phyloP scores from a whole-genome alignment of 1,140 invertebrate genomes.

The Eupeodes corollae region DNA sequence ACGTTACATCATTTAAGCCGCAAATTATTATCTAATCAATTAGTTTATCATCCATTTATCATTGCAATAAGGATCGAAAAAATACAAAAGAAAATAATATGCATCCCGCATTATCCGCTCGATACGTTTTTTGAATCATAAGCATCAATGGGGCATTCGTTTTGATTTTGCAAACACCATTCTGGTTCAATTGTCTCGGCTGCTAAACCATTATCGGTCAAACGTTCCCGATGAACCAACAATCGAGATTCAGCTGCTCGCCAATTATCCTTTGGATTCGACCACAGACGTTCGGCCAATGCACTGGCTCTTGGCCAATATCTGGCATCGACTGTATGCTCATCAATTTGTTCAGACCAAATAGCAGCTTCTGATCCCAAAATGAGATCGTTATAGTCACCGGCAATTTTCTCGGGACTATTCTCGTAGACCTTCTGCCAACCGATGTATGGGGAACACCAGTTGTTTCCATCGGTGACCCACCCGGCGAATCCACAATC shows the following conservation, averaged over 20 bases:
- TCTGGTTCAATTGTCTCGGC: constrained; percentile 63
- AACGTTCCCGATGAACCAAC: constrained; percentile 54
- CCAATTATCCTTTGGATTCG: constrained; percentile 51
- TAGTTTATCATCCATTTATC: background rate
- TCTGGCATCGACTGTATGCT: constrained; percentile 49
- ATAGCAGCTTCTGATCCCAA: constrained; percentile 65
- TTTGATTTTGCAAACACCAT: constrained; percentile 72
- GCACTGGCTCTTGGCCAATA: constrained; percentile 71
- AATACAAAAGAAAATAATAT: background rate
- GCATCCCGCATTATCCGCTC: too few species aligned
- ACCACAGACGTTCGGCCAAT: constrained; percentile 69
- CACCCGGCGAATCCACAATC: constrained; percentile 66
- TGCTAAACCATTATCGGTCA: constrained; percentile 52
- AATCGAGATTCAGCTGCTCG: constrained; percentile 54
- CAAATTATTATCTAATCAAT: background rate
- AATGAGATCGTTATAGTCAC: constrained; percentile 42
- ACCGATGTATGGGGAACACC: constrained; percentile 78
- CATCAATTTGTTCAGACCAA: constrained; percentile 71
- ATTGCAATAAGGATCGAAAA: background rate
- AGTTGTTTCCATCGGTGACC: constrained; percentile 59
- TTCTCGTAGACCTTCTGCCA: constrained; percentile 81
- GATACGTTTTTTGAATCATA: constrained; percentile 12
- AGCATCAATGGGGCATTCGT: constrained; percentile 44
- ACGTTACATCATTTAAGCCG: background rate
- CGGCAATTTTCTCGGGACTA: constrained; percentile 48